Base-by-base conservation (phyloP, 2,888 invertebrate species). In the Dendrolimus pini region DNA sequence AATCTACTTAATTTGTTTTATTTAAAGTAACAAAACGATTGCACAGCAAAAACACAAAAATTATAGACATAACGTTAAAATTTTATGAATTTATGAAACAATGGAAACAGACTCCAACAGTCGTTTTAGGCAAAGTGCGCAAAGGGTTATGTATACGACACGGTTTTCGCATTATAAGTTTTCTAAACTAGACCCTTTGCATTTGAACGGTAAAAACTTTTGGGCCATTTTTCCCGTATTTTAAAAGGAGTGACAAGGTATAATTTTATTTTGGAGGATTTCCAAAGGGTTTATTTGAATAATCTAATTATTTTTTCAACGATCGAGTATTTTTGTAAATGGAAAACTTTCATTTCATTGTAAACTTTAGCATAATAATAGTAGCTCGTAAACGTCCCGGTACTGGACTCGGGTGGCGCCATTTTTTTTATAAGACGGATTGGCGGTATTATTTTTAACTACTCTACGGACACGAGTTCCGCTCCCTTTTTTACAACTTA, bases 121-220 rank as follows among this genome's bases (percentile, higher is more conserved):
- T 47, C 47, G 12, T 47, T 47, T 47, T 12, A 47, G 47, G 47
- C 47, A 47, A 47, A 47, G 9, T 47, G 47, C 47, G 47, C 12
- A 12, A 47, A 47, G 47, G 47, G 12, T 47, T 47, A 3, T 8
- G 47, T 47, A 47, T 47, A 47, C 54, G 59, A 68, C 69, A 69
- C 58, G 65, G 65, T 58, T 65, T 63, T 59, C 62, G 61, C 68
- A 68, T 69, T 68, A 69, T 58, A 64, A 66, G 61, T 65, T 64
- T n/a, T 55, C 59, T 54, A 63, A 30, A 62, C 65, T 59, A 55
- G 54, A 47, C 58, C 12, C 30, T 41, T 54, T 55, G 30, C 41
- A 58, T 47, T 12, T 41, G 52, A 41, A 47, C 47, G 47, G 12
- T 47, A 47, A 10, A 47, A 47, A 47, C 47, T 47, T 47, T 47